These are phyloP conservation scores for Conus canariensis DNA, from an alignment of 2,888 invertebrate species.

Conservation along the genomic window DNA sequence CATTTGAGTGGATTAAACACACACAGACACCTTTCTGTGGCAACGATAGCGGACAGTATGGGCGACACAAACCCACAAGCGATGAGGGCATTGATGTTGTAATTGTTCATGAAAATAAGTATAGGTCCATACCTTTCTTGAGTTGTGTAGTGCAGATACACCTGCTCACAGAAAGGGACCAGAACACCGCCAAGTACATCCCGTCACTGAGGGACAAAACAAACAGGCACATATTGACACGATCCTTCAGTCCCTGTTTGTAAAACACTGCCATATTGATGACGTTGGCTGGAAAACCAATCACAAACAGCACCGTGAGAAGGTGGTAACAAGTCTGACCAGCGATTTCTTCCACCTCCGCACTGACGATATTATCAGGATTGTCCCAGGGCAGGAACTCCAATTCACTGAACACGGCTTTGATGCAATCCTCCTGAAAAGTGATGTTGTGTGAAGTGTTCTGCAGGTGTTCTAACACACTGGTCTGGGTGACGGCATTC, in stretches of 20 bases:
- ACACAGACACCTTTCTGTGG: not conserved
- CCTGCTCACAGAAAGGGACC: not conserved
- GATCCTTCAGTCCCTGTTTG: constrained; percentile 18
- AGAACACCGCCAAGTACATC: not conserved
- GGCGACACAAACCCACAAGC: not conserved
- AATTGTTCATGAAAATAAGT: not conserved
- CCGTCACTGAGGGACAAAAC: not conserved
- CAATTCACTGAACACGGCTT: not conserved
- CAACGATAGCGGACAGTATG: not conserved
- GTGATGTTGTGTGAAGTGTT: too few species aligned
- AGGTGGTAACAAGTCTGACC: not conserved
- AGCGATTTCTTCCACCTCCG: not conserved
- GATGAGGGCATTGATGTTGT: not conserved
- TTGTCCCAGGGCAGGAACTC: constrained; percentile 20
- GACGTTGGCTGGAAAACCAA: constrained; percentile 22
- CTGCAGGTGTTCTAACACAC: too few species aligned
- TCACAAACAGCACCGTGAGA: not conserved
- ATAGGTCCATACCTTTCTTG: not conserved
- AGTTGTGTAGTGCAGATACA: not conserved
- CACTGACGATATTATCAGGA: constrained; percentile 25
- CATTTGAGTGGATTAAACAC: not conserved
- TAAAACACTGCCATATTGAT: constrained; percentile 28
- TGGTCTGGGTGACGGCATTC: too few species aligned
- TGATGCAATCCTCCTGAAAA: not conserved
- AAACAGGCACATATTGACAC: constrained; percentile 19